These are phyloP conservation scores for Masticophis lateralis DNA, from an alignment of 2,797 vertebrate species.

Conservation along the genomic window DNA sequence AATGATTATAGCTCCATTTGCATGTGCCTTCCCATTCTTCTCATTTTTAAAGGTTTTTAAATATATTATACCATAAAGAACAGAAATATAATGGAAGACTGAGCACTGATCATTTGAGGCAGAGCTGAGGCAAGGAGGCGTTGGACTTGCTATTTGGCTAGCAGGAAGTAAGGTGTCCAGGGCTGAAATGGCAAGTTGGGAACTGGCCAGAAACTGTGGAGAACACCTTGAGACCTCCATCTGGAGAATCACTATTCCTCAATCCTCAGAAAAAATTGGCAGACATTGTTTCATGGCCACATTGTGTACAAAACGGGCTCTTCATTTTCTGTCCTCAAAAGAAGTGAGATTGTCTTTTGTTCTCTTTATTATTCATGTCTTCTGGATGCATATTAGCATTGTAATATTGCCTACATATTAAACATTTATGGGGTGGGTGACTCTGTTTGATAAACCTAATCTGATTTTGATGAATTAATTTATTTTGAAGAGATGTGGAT, in stretches of 20 bases:
- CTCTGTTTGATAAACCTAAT: not conserved
- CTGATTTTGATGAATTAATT: constrained; percentile 10
- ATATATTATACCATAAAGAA: not conserved
- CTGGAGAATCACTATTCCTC: not conserved
- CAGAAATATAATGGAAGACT: not conserved
- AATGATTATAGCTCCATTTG: not conserved
- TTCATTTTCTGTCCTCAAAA: not conserved
- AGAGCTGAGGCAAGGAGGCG: not conserved
- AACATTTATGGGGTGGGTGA: not conserved
- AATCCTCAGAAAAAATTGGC: not conserved
- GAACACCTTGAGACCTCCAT: not conserved
- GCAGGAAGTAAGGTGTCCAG: not conserved
- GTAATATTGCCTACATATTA: not conserved
- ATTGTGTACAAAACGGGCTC: not conserved
- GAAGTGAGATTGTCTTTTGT: not conserved
- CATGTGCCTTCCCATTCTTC: not conserved
- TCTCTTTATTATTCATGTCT: not conserved
- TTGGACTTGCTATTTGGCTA: not conserved
- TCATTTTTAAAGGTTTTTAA: not conserved
- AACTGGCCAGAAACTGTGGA: not conserved
- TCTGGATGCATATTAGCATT: not conserved
- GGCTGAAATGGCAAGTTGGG: not conserved
- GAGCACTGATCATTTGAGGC: not conserved
- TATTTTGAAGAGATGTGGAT: constrained; percentile 19
- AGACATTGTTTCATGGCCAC: not conserved